These are phyloP conservation scores for Penaeus vannamei DNA, from an alignment of 1,140 invertebrate genomes.

Conservation along the genomic window DNA sequence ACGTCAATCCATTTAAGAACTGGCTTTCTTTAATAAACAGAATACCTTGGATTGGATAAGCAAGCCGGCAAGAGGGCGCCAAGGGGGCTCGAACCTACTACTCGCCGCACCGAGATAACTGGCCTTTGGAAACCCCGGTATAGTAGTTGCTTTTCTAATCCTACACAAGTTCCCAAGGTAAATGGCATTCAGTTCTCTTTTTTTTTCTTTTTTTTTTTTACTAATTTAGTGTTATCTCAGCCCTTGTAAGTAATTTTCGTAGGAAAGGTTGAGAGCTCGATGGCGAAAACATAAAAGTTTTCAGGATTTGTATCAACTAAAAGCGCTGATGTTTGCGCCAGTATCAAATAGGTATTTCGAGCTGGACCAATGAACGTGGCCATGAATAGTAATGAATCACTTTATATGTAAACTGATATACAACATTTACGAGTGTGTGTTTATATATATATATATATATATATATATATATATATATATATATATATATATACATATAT, in stretches of 20 bases:
- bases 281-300: neutral
- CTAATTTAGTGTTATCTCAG: neutral
- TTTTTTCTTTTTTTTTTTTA: neutral
- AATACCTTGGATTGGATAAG: no score
- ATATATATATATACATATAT: no score
- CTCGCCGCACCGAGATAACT: no score
- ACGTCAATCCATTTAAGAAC: no score
- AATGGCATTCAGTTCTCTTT: neutral
- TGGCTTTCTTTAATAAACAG: no score
- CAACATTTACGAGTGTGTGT: no score
- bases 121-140: constrained; percentile 12
- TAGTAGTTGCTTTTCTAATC: neutral
- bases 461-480: neutral
- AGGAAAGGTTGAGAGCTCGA: neutral
- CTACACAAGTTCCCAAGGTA: neutral
- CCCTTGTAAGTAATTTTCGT: neutral
- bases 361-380: no score
- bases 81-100: no score
- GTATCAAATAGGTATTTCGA: neutral
- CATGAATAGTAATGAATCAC: no score
- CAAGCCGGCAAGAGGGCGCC: no score
- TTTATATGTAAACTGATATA: no score
- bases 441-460: neutral
- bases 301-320: neutral
- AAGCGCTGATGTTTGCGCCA: neutral